These are phyloP conservation scores for Ellobius talpinus DNA, from an alignment of 2,113 vertebrate genomes.

Conservation along the genomic window DNA sequence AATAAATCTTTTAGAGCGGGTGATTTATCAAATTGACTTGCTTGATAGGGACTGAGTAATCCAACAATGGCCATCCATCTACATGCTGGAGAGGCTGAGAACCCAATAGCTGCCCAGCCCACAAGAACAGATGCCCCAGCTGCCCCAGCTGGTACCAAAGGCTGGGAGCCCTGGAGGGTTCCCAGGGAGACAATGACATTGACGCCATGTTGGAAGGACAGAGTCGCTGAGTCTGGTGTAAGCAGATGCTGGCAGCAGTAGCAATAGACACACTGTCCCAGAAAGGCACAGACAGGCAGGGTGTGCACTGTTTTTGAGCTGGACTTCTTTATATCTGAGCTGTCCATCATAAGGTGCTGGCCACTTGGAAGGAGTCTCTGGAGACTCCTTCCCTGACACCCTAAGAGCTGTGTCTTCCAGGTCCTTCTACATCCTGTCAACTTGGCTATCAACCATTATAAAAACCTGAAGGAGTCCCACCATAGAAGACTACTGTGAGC, in stretches of 20 bases:
- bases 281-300: neutral
- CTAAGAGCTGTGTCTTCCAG: neutral
- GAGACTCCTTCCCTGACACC: neutral
- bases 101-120: no score
- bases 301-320: neutral
- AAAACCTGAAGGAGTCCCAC: fast-evolving
- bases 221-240: no score
- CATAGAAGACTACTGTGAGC: fast-evolving
- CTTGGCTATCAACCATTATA: neutral
- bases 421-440: neutral
- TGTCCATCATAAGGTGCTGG: neutral
- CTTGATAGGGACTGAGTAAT: neutral
- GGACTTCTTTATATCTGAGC: neutral
- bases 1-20: neutral
- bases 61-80: neutral
- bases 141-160: neutral
- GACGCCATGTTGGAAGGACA: neutral
- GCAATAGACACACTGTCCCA: neutral
- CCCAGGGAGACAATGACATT: neutral
- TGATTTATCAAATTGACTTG: no score
- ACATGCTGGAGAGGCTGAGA: neutral
- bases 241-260: neutral
- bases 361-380: neutral
- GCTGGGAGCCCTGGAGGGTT: neutral
- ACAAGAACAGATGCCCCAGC: neutral